A percentile compares a stretch with the other conserved stretches of the same genome.
These are phyloP conservation scores for Lasioglossum malachurum DNA, from an alignment of 2,888 invertebrate species.

Conservation along the genomic window DNA sequence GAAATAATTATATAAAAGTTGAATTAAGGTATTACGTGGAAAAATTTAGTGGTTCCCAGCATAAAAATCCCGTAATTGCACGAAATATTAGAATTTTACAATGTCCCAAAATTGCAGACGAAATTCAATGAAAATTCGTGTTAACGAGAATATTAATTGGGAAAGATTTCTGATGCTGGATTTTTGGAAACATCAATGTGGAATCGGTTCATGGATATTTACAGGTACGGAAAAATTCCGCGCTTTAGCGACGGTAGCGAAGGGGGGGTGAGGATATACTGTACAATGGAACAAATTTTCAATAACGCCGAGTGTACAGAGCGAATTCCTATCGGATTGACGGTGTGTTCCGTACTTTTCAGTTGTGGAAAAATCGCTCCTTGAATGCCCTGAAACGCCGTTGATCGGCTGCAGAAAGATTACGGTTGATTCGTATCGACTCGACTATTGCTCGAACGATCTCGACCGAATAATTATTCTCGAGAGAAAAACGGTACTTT, in stretches of 20 bases:
- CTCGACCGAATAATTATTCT: background rate
- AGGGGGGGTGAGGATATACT: background rate
- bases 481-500: background rate
- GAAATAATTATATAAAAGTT: background rate
- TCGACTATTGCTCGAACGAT: background rate
- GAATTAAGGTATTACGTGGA: too few relatives aligned
- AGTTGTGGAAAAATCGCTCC: background rate
- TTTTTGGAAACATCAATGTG: background rate
- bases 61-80: background rate
- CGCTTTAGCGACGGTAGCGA: background rate
- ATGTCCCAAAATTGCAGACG: background rate
- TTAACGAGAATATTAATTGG: background rate
- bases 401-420: background rate
- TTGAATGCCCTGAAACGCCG: background rate
- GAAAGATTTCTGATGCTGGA: background rate
- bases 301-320: constrained; percentile 14
- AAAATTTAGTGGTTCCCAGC: background rate
- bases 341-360: background rate
- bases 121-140: background rate
- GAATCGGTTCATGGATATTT: background rate
- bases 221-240: background rate
- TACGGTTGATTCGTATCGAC: background rate
- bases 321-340: background rate
- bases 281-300: constrained; percentile 21
- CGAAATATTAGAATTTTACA: background rate